Percentiles rank a stretch among this genome's conserved stretches.
phyloP scores from a whole-genome alignment of 2,888 invertebrate genomes.

The Erebia aethiops region DNA sequence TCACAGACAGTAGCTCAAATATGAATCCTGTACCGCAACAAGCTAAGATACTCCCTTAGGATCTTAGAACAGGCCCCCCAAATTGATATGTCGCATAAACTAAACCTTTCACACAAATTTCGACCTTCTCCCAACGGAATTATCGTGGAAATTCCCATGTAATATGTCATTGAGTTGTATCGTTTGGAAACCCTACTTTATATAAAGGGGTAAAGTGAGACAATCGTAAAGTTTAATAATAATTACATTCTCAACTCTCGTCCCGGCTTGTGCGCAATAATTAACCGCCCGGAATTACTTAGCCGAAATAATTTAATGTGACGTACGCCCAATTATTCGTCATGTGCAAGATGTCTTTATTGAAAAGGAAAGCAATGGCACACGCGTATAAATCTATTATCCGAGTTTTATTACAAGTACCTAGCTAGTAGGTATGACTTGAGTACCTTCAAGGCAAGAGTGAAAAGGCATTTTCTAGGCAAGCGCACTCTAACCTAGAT shows the following conservation, averaged over 20 bases:
- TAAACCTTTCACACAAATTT: conserved; percentile 46
- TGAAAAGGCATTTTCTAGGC: too few species aligned
- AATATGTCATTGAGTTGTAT: conserved; percentile 44
- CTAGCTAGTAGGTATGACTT: too few species aligned
- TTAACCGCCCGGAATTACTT: conserved; percentile 83
- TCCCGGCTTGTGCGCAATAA: conserved; percentile 81
- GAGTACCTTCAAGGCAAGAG: too few species aligned
- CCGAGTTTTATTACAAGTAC: background rate
- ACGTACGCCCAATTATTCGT: conserved; percentile 68
- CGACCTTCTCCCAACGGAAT: conserved; percentile 45
- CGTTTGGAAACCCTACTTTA: conserved; percentile 47
- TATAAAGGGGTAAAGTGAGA: conserved; percentile 81
- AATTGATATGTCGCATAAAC: conserved; percentile 45
- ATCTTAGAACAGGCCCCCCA: conserved; percentile 66
- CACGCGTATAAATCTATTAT: background rate
- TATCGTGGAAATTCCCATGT: conserved; percentile 47
- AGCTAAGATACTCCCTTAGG: conserved; percentile 80
- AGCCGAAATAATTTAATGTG: conserved; percentile 83
- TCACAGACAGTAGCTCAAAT: conserved; percentile 72
- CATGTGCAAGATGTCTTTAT: conserved; percentile 49
- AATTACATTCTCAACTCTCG: conserved; percentile 83
- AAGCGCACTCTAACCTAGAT: too few species aligned
- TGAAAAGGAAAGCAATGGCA: conserved; percentile 32
- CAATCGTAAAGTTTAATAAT: conserved; percentile 84
- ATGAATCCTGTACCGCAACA: conserved; percentile 78